These are phyloP conservation scores for Gymnothorax reevesii DNA, from an alignment of 2,797 vertebrate species.

Conservation along the genomic window DNA sequence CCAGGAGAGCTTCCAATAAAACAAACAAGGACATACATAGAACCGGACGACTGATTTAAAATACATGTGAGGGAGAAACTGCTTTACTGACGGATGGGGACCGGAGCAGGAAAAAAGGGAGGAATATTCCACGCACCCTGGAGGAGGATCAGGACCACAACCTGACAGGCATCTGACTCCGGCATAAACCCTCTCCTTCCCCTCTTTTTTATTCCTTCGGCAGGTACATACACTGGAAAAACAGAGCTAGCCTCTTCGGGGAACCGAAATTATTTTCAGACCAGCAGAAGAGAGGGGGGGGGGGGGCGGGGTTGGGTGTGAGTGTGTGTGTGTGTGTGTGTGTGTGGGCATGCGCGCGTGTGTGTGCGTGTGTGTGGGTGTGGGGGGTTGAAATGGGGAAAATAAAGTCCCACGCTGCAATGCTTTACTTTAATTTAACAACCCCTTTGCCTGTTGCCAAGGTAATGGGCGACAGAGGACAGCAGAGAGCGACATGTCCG, in stretches of 20 bases:
- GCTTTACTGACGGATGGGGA: background rate
- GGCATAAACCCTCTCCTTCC: background rate
- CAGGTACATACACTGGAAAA: conserved; percentile 5
- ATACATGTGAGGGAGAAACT: conserved; percentile 1
- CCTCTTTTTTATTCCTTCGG: background rate
- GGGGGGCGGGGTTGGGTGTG: background rate
- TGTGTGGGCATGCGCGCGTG: too few relatives aligned
- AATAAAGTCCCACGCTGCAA: conserved; percentile 27
- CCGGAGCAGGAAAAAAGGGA: background rate
- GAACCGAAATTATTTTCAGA: conserved; percentile 21
- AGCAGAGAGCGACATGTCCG: conserved; percentile 31
- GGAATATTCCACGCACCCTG: background rate
- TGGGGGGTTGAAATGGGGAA: conserved; percentile 14
- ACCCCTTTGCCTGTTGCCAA: conserved; percentile 26
- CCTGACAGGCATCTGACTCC: background rate
- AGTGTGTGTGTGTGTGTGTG: background rate
- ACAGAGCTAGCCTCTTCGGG: conserved; percentile 1
- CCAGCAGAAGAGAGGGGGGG: background rate
- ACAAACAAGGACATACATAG: background rate
- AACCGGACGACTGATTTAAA: background rate
- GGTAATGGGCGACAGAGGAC: conserved; percentile 32
- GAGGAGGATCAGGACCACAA: background rate
- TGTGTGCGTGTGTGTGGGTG: background rate
- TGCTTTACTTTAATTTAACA: conserved; percentile 36
- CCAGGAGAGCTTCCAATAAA: conserved; percentile 7